Percentiles rank a stretch among this genome's conserved stretches.
Conservation (phyloP, 2,797 vertebrate genomes). For the Pristis pectinata region DNA sequence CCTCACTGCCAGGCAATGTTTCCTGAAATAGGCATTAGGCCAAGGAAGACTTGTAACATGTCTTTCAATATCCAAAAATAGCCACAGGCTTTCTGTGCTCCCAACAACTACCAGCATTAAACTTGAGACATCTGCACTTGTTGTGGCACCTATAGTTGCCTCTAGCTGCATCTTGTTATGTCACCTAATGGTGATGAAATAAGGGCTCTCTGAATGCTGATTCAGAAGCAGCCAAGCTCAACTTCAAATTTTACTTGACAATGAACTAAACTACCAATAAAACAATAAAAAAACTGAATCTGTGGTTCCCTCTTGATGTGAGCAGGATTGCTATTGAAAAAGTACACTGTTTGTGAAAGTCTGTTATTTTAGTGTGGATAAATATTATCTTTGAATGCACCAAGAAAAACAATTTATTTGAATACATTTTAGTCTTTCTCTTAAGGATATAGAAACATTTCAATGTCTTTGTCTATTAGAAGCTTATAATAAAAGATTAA, state of each 20-base stretch:
- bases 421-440: neutral
- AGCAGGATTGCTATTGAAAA: neutral
- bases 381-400: neutral
- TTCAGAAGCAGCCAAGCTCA: no score
- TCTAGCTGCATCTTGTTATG: neutral
- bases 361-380: neutral
- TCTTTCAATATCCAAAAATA: neutral
- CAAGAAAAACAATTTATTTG: neutral
- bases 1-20: neutral
- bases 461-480: neutral
- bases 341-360: neutral
- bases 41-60: neutral
- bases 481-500: neutral
- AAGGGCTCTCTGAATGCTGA: neutral
- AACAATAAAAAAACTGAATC: no score
- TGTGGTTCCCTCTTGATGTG: no score
- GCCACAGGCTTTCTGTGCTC: neutral
- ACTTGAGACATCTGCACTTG: neutral
- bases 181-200: neutral
- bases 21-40: neutral
- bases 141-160: neutral
- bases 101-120: conserved; percentile 1
- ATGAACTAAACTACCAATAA: no score
- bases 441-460: neutral
- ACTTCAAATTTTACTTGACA: no score